A percentile compares a stretch with the other conserved stretches of the same genome.
Conservation (phyloP, 1,140 invertebrate genomes). For the silkworm (Bombyx mori) region DNA sequence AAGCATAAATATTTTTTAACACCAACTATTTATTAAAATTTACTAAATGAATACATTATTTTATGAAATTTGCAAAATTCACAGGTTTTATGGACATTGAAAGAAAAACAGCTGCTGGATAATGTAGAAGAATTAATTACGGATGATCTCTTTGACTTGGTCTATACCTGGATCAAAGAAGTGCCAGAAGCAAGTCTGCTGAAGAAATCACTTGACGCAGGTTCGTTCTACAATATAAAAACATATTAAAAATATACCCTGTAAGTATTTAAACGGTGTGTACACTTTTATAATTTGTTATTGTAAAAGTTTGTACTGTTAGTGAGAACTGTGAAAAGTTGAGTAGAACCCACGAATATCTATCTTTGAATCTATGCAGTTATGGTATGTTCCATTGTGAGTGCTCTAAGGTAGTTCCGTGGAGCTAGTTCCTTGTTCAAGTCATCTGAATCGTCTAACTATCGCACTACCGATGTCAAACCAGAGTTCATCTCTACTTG, state of each 20-base stretch:
- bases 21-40: too few relatives aligned
- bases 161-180: conserved; percentile 83
- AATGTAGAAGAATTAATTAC: conserved; percentile 78
- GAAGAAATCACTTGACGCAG: conserved; percentile 82
- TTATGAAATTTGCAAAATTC: conserved; percentile 24
- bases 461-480: too few relatives aligned
- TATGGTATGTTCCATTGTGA: too few relatives aligned
- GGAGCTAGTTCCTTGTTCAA: too few relatives aligned
- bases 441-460: too few relatives aligned
- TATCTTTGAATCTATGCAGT: too few relatives aligned
- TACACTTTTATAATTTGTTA: neutral
- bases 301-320: neutral
- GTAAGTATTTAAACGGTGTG: neutral
- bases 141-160: conserved; percentile 78
- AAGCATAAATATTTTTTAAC: too few relatives aligned
- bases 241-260: neutral
- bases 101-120: conserved; percentile 74
- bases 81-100: conserved; percentile 86
- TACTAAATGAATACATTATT: too few relatives aligned
- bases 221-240: conserved; percentile 27
- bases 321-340: neutral
- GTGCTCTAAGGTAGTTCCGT: too few relatives aligned
- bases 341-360: too few relatives aligned
- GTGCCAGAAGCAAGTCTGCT: conserved; percentile 78
- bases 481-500: too few relatives aligned